Evolutionary conservation across 2,113 vertebrate species (phyloP).

Genomic region (Addax nasomaculatus): DNA sequence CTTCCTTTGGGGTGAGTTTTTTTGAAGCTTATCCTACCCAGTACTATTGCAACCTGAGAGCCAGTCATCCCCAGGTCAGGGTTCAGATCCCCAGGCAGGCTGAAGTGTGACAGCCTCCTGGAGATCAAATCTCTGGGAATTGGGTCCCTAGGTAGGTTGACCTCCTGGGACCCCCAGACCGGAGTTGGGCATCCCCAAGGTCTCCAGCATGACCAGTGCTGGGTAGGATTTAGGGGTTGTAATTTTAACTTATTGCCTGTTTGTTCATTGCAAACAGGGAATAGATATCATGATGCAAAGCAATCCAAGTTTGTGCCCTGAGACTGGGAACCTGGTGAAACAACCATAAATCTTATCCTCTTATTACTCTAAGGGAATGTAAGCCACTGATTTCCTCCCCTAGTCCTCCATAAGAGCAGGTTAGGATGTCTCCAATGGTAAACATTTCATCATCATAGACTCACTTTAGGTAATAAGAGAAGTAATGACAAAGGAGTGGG

Average conservation of each 20-base stretch:
- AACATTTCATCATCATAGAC: not conserved
- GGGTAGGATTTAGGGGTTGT: not conserved
- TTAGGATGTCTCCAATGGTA: not conserved
- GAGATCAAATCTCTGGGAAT: not conserved
- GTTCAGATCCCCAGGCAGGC: not conserved
- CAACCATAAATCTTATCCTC: not conserved
- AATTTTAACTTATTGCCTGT: not conserved
- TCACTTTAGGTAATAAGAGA: not conserved
- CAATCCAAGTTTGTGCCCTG: not conserved
- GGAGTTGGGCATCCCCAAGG: not conserved
- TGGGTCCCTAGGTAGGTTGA: not conserved
- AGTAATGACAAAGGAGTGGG: not conserved
- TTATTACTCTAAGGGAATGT: not conserved
- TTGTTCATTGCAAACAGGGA: not conserved
- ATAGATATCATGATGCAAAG: not conserved
- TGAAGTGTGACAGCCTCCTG: not conserved
- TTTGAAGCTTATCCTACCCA: not conserved
- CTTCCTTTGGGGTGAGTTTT: not conserved
- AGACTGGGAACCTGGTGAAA: not conserved
- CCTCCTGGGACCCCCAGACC: accelerated
- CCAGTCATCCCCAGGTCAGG: not conserved
- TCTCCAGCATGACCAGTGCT: not conserved
- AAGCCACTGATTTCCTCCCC: not conserved
- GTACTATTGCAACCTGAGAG: not conserved
- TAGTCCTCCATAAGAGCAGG: not conserved